A percentile compares a stretch with the other conserved stretches of the same genome.
Conservation (phyloP, 2,888 invertebrate species). For the Pandemis corylana region DNA sequence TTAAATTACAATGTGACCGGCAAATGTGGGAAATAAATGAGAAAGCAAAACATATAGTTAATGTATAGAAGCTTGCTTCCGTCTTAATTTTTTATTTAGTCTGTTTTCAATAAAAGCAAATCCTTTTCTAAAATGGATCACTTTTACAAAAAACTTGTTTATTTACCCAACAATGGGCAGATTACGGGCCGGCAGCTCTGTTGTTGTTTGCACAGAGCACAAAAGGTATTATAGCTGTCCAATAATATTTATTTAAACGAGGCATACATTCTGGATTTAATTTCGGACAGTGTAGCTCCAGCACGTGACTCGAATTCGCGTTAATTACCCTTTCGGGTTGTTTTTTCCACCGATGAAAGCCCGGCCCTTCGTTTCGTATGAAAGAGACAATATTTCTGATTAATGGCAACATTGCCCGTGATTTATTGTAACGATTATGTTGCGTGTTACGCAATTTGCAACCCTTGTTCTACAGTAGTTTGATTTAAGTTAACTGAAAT, state of each 20-base stretch:
- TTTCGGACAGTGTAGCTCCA: conserved; percentile 20
- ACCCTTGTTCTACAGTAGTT: conserved; percentile 40
- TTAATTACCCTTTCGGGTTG: conserved; percentile 59
- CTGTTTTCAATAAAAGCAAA: not conserved
- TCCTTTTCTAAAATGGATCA: conserved; percentile 14
- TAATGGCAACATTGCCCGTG: conserved; percentile 41
- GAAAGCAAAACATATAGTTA: not conserved
- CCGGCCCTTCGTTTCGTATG: conserved; percentile 53
- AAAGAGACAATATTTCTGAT: conserved; percentile 59
- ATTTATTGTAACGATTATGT: conserved; percentile 43
- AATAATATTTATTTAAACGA: conserved; percentile 26
- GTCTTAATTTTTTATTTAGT: not conserved
- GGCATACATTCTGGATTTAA: conserved; percentile 29
- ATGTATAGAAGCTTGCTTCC: too few species aligned
- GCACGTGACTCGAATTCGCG: conserved; percentile 59
- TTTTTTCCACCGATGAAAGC: conserved; percentile 51
- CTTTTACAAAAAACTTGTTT: conserved; percentile 25
- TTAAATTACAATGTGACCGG: not conserved
- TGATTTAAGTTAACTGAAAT: conserved; percentile 31
- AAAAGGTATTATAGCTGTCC: conserved; percentile 19
- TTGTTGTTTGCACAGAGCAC: conserved; percentile 2
- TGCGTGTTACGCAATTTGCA: conserved; percentile 42
- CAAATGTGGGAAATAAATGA: not conserved
- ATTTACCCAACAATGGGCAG: conserved; percentile 27
- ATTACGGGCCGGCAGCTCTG: conserved; percentile 1